Conservation (phyloP, 2,888 invertebrate genomes). For the Lacanobia wlatinum region DNA sequence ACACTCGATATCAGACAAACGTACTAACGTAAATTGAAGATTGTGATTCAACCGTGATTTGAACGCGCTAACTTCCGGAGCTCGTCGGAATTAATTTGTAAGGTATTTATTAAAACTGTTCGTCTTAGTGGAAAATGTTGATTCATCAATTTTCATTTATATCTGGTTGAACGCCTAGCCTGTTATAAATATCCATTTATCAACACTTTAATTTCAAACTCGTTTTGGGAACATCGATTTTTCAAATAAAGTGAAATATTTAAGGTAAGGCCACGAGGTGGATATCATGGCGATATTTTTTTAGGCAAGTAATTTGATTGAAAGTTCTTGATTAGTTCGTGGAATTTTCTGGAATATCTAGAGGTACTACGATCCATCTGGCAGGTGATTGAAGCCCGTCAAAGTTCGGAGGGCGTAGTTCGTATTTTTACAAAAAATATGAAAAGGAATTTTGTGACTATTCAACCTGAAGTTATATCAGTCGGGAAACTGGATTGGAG, state of each 20-base stretch:
- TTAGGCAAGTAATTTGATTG: slow-evolving; percentile 33
- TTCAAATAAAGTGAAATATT: slow-evolving; percentile 37
- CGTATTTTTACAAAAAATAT: slow-evolving; percentile 35
- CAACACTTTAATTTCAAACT: slow-evolving; percentile 22
- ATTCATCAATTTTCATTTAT: slow-evolving; percentile 38
- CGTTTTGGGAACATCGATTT: slow-evolving; percentile 23
- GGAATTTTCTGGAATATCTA: slow-evolving; percentile 36
- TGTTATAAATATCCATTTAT: slow-evolving; percentile 21
- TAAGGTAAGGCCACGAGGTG: not conserved
- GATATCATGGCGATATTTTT: slow-evolving; percentile 19
- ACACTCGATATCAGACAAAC: slow-evolving; percentile 65
- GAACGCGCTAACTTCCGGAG: slow-evolving; percentile 32
- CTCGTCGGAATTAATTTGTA: slow-evolving; percentile 52
- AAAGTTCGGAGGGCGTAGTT: slow-evolving; percentile 36
- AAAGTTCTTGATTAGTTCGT: slow-evolving; percentile 49
- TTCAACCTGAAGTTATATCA: slow-evolving; percentile 36
- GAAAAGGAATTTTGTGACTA: slow-evolving; percentile 25
- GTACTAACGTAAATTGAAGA: slow-evolving; percentile 67
- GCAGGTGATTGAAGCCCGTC: slow-evolving; percentile 54
- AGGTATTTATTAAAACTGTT: slow-evolving; percentile 54
- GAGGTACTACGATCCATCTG: slow-evolving; percentile 34
- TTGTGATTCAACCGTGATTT: slow-evolving; percentile 64
- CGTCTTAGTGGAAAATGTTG: slow-evolving; percentile 34
- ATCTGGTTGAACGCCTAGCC: not conserved
- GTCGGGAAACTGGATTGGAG: slow-evolving; percentile 14